Evolutionary conservation across 2,797 vertebrate species (phyloP), one percentile per base, ranked within the genome.

Genomic region (Echeneis naucrates): DNA sequence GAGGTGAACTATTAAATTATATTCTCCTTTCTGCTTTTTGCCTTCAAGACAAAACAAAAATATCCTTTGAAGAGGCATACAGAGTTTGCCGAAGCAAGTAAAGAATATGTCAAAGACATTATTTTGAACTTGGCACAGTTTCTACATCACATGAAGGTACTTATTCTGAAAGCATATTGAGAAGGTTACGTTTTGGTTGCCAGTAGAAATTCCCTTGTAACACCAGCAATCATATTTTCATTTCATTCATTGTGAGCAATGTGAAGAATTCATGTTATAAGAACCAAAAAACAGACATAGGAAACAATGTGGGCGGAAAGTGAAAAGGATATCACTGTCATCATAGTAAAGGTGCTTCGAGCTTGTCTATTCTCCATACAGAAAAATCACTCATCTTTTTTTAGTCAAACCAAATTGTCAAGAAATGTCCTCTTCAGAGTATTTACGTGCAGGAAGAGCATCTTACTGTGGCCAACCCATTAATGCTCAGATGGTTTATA

Each of bases 61-160:
- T 7, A 21, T 24, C 13, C 21, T 72, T 59, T 64, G 24, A 52
- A 77, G 37, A 66, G n/a, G 62, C 61, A 48, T 24, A 21, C 1
- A 0, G 13, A 48, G 17, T 68, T 64, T 61, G 53, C 64, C 33
- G 72, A 71, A 75, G 21, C 33, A 45, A 44, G 37, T 53, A 16
- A 21, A 27, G 14, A 45, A 63, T 47, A 61, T 6, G 27, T 12
- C 55, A 10, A 55, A 45, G 37, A 60, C 13, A 68, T 48, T 55
- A 23, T 24, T 60, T 51, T 44, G 21, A 10, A 24, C 21, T 24
- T 32, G 27, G n/a, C 8, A 50, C 26, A 27, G 14, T 56, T 66
- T 65, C 32, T 19, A 19, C 10, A 21, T 40, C 5, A 14, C 30
- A 8, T 26, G 10, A n/a, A 55, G 54, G 23, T 45, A 11, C 19